Evolutionary conservation across 2,797 vertebrate species (phyloP).

Genomic region (Gorsachius magnificus): DNA sequence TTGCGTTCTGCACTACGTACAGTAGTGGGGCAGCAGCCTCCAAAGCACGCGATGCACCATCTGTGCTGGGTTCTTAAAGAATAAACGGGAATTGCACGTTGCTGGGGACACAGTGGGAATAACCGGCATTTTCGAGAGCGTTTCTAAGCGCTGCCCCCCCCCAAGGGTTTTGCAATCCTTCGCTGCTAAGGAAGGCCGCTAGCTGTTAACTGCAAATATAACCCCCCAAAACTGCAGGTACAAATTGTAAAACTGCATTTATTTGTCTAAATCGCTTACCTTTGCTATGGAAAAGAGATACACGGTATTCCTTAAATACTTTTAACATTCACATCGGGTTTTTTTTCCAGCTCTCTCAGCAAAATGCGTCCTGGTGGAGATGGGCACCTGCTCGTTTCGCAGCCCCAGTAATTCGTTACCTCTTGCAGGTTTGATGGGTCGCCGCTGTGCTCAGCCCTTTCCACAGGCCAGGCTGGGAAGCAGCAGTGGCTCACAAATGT

Average conservation of each 20-base stretch:
- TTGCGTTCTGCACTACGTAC: background rate
- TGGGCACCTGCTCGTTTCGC: background rate
- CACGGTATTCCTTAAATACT: background rate
- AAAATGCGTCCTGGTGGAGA: background rate
- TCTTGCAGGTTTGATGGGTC: background rate
- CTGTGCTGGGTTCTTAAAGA: background rate
- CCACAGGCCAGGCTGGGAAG: background rate
- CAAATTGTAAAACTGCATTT: background rate
- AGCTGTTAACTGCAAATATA: background rate
- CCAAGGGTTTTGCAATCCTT: background rate
- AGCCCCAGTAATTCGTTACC: background rate
- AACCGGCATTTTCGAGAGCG: background rate
- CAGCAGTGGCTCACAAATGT: background rate
- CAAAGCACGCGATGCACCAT: background rate
- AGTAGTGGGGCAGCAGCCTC: background rate
- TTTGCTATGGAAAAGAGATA: background rate
- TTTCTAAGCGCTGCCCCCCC: background rate
- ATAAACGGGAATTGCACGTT: background rate
- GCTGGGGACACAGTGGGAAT: background rate
- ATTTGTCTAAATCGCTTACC: background rate
- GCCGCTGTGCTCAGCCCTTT: background rate
- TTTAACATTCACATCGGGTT: conserved; percentile 26
- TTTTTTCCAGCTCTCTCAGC: conserved; percentile 3
- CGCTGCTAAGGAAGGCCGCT: background rate
- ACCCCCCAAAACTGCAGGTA: background rate